Evolutionary conservation across 2,888 invertebrate species (phyloP).

Genomic region (Tipula confusa): DNA sequence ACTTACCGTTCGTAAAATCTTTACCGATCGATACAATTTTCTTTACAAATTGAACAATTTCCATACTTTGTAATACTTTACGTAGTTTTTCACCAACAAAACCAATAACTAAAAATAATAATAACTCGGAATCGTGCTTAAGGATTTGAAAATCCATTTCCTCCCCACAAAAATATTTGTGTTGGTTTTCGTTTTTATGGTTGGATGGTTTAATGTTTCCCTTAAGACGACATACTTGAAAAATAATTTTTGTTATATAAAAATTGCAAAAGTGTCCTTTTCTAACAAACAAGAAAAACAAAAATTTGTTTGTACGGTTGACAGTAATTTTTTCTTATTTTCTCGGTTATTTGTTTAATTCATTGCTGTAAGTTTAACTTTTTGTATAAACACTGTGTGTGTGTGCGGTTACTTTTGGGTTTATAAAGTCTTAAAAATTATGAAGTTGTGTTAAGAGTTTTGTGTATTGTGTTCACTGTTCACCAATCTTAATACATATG

Average conservation of each 20-base stretch:
- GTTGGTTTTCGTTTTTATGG: background rate
- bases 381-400: too few species aligned
- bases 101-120: background rate
- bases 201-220: too few species aligned
- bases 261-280: background rate
- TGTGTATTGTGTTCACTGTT: background rate
- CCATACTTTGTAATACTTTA: background rate
- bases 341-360: background rate
- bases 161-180: background rate
- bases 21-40: background rate
- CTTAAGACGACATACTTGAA: background rate
- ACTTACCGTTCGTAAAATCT: background rate
- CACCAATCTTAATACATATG: background rate
- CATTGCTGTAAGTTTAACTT: background rate
- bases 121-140: background rate
- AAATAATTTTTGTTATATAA: background rate
- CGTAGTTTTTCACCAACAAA: background rate
- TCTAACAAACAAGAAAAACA: too few species aligned
- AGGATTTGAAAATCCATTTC: background rate
- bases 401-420: background rate
- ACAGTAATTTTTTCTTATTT: background rate
- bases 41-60: background rate
- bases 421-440: background rate
- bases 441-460: background rate
- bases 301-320: background rate